These are phyloP conservation scores for Trichogramma pretiosum DNA, from an alignment of 1,140 invertebrate genomes.

Conservation along the genomic window DNA sequence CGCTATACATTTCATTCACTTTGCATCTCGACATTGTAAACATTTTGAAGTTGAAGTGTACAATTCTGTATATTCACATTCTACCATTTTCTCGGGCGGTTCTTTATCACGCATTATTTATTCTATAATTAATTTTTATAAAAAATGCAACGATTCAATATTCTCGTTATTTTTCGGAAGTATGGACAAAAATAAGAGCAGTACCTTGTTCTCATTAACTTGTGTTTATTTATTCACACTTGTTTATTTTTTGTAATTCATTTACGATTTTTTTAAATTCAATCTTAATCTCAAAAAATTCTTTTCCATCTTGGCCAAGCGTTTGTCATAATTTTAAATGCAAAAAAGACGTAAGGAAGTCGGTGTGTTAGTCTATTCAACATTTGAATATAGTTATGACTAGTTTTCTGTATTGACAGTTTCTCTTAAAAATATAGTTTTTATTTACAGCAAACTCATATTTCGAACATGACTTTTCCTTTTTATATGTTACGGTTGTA, in stretches of 20 bases:
- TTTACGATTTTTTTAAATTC: neutral
- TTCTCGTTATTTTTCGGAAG: conserved; percentile 25
- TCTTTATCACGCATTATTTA: conserved; percentile 4
- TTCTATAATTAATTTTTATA: conserved; percentile 19
- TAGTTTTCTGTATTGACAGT: conserved; percentile 43
- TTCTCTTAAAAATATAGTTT: conserved; percentile 48
- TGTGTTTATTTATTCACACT: neutral
- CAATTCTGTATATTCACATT: conserved; percentile 41
- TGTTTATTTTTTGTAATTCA: neutral
- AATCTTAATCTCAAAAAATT: conserved; percentile 1
- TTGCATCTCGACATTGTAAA: too few relatives aligned
- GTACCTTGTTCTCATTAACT: conserved; percentile 9
- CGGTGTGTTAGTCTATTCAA: conserved; percentile 42
- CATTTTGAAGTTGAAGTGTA: too few relatives aligned
- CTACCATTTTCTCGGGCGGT: neutral
- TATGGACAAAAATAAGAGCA: conserved; percentile 38
- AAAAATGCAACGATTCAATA: conserved; percentile 29
- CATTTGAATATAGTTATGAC: conserved; percentile 45
- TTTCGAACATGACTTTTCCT: conserved; percentile 10
- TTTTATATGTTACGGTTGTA: too few relatives aligned
- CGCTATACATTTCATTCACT: too few relatives aligned
- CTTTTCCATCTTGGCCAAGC: conserved; percentile 15
- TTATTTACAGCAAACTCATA: conserved; percentile 45
- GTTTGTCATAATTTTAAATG: conserved; percentile 31
- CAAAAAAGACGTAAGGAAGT: conserved; percentile 42